Base-by-base conservation (phyloP, 2,797 vertebrate species). In the Pteropus rufus region DNA sequence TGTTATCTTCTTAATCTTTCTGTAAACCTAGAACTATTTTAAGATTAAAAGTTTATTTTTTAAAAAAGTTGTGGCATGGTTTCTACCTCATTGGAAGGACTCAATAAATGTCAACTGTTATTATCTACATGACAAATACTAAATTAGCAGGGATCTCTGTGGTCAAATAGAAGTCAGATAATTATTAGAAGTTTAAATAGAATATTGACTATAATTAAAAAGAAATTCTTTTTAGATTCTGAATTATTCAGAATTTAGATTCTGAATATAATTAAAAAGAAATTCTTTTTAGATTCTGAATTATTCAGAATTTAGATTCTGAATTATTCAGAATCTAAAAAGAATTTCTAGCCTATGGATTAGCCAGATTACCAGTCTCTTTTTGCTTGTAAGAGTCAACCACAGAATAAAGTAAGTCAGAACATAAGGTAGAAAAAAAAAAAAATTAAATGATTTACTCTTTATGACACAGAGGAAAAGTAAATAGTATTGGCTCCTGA, bases 161-260 rank as follows among this genome's bases (percentile, higher is more conserved):
- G 19, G 56, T 56, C 54, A 92, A 82, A 52, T 15, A 81, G 26
- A 92, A 81, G 21, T 91, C 54, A 91, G 65, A 88, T 80, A 54
- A 72, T 89, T 83, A 94, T 84, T 88, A 85, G 34, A 72, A n/a
- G 60, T 70, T 91, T 67, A 81, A 91, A 87, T 64, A 90, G 9
- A 92, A 82, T 36, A 77, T 65, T 60, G 31, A 87, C 39, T 76
- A 3, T 84, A 69, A 86, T 92, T 90, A 92, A 36, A 36, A 36
- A 36, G 36, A 36, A 36, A 36, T 36, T 36, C 36, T 36, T 36
- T 36, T 36, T 36, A 36, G 36, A 36, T 36, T 36, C 36, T 36
- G 36, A 36, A 36, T 36, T 3, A 36, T 36, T 36, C 36, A 36
- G 3, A 36, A 36, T 36, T 4, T 36, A 36, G 3, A 36, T 36